Percentiles rank a stretch among this genome's conserved stretches.
Evolutionary conservation across 2,113 vertebrate genomes (phyloP).

Genomic region (Tragelaphus imberbis): DNA sequence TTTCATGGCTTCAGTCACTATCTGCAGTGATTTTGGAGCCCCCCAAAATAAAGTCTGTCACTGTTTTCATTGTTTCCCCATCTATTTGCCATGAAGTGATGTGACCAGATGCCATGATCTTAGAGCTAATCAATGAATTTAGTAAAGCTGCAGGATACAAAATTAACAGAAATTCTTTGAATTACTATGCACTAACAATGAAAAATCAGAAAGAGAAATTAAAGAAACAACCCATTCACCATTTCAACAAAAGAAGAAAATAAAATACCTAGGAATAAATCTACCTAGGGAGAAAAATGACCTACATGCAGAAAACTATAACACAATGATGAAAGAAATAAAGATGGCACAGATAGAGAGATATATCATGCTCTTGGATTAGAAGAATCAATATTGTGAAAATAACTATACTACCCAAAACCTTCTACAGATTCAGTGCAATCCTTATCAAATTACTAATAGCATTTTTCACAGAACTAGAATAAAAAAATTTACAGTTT

Average conservation of each 20-base stretch:
- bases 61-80: not conserved
- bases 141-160: not conserved
- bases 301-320: not conserved
- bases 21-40: not conserved
- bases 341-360: not conserved
- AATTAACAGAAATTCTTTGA: not conserved
- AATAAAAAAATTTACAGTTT: not conserved
- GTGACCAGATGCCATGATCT: not conserved
- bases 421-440: not conserved
- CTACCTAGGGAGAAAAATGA: not conserved
- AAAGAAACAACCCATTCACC: not conserved
- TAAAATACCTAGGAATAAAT: not conserved
- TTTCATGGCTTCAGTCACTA: not conserved
- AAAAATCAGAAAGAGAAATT: not conserved
- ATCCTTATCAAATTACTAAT: not conserved
- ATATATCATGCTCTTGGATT: not conserved
- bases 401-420: not conserved
- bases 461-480: not conserved
- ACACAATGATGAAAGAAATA: not conserved
- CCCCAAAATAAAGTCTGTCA: not conserved
- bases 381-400: not conserved
- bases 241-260: not conserved
- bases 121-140: not conserved
- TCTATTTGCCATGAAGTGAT: not conserved
- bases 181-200: not conserved